Evolutionary conservation across 2,797 vertebrate species (phyloP), one percentile per base, ranked within the genome.

Genomic region (Melanitta fusca): DNA sequence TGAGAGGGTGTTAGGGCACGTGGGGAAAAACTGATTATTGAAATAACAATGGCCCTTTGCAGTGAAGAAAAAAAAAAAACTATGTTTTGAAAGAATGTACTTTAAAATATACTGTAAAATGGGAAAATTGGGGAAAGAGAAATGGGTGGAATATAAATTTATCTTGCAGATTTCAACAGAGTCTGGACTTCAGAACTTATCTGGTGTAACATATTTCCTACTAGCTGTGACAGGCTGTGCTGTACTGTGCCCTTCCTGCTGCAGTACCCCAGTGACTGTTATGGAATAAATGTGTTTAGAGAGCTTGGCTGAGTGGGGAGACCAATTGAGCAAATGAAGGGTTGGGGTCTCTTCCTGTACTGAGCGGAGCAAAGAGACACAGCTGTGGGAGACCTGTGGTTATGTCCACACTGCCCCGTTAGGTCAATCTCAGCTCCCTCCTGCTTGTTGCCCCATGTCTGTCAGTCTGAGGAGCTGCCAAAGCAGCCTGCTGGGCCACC

Each of bases 361-460:
- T 3, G 24, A 73, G 24, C 32, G 3, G 0, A 10, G 30, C 2
- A 0, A 60, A 73, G 49, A 5, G 0, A 0, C 19, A 10, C 0
- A 1, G 39, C 58, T 45, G 2, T 4, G 21, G 68, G n/a, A 72
- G 36, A 18, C 2, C 39, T 30, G 54, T 13, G 38, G 27, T 4
- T 8, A 1, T 5, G 64, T 39, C 47, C 19, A 2, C 1, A 0
- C 64, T 54, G 34, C 25, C 34, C 27, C 36, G 13, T 36, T 14
- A 25, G 34, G 41, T 34, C 66, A 32, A 25, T 11, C 30, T 30
- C 43, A 3, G 4, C 34, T 39, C 24, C 28, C 38, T 24, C 11
- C 22, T 24, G n/a, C 39, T n/a, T 38, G 11, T 25, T 77, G 61
- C 4, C 22, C 7, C 30, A 10, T 1, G 0, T 1, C 3, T 12